Evolutionary conservation across 2,797 vertebrate species (phyloP), one percentile per base, ranked within the genome.

Genomic region (Hirundo rustica): DNA sequence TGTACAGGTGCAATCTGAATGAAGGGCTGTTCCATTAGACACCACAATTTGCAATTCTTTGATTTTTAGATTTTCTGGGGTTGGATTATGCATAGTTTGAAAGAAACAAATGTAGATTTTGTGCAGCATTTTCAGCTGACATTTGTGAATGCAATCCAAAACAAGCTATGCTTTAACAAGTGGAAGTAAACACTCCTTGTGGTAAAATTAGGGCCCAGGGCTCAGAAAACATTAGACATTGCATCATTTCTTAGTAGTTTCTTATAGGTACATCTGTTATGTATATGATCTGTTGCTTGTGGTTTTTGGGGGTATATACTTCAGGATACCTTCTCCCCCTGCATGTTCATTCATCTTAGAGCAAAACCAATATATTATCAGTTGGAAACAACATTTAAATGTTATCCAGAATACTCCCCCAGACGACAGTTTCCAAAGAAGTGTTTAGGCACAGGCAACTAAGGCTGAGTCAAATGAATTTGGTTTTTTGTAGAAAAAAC

Each of bases 401-500:
- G 3, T 40, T 38, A 16, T 34, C 53, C 60, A 65, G 10, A 27
- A 11, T 60, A 27, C 4, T 5, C 3, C 4, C 1, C 7, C 5
- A 60, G 16, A 60, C 10, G 22, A 25, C 11, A 58, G 3, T 57
- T 76, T 91, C 40, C 53, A 76, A 62, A 66, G 7, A 66, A 15
- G 19, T 38, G 14, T 3, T 11, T 44, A 72, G 58, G 38, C 38
- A 4, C 29, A 73, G 30, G 4, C 6, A 67, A 23, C 2, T 23
- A 55, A 6, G 5, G 3, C 2, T 20, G 64, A 77, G 36, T 15
- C 11, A 76, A 26, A 51, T 34, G 10, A 66, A 73, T 23, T 3
- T 13, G 0, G 11, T 47, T 0, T 30, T 66, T 11, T 42, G 10
- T 57, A 9, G 0, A 22, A 53, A 58, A 60, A 55, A n/a, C 0